Percentiles rank a stretch among this genome's conserved stretches.
phyloP scores from a whole-genome alignment of 2,797 vertebrate genomes.

The Choloepus didactylus region DNA sequence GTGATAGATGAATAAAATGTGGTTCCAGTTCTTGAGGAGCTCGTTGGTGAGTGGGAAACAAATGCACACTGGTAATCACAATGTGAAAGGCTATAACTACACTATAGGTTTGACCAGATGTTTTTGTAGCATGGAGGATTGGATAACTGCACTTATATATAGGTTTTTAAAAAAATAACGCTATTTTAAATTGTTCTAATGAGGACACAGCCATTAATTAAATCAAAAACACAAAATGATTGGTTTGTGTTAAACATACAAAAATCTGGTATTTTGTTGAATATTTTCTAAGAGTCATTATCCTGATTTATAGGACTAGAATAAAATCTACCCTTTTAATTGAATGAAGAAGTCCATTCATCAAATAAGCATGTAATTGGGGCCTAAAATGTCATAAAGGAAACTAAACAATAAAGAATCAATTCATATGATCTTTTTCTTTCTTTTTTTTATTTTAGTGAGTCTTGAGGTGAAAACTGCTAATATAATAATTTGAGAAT shows the following conservation, averaged over 20 bases:
- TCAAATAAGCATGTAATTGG: neutral
- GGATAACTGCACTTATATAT: neutral
- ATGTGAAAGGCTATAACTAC: neutral
- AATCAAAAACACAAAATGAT: neutral
- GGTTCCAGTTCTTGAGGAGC: neutral
- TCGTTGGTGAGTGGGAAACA: neutral
- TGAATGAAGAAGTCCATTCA: neutral
- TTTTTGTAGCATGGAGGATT: neutral
- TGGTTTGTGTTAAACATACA: neutral
- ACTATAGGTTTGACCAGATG: neutral
- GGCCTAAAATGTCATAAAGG: neutral
- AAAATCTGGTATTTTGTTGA: neutral
- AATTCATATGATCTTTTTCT: neutral
- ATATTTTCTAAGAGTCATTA: neutral
- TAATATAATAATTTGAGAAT: neutral
- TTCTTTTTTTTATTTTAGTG: neutral
- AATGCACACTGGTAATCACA: accelerated
- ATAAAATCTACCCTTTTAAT: neutral
- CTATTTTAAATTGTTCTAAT: neutral
- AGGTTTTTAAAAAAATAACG: neutral
- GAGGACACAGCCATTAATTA: neutral
- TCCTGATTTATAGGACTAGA: neutral
- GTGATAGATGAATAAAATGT: neutral
- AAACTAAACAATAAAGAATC: neutral
- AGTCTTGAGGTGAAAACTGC: neutral